Evolutionary conservation across 2,888 invertebrate species (phyloP).

Genomic region (Rhingia campestris): DNA sequence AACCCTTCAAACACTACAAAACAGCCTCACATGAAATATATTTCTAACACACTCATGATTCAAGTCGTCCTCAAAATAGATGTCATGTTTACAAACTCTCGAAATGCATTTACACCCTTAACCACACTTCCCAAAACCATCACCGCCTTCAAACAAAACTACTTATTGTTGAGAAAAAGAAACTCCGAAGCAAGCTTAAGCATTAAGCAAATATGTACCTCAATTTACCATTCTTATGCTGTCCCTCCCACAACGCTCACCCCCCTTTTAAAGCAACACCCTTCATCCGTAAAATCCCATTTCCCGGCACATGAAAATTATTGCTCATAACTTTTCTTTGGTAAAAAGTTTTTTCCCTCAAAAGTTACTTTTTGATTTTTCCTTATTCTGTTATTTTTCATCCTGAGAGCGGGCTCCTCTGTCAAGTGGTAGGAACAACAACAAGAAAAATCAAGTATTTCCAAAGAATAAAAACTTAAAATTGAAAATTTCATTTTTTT

Average conservation of each 20-base stretch:
- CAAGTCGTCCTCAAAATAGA: no score
- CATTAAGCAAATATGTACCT: slow-evolving; percentile 38
- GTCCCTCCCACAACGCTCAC: no score
- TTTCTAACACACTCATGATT: no score
- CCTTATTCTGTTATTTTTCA: slow-evolving; percentile 47
- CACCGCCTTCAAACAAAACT: no score
- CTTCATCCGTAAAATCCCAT: slow-evolving; percentile 21
- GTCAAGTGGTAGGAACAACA: background rate
- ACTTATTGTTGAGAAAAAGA: background rate
- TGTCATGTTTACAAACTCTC: no score
- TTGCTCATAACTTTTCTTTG: slow-evolving; percentile 61
- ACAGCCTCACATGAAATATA: no score
- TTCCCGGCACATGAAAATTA: slow-evolving; percentile 48
- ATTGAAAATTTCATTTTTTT: slow-evolving; percentile 47
- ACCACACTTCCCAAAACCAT: no score
- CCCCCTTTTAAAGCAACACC: background rate
- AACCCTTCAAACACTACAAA: no score
- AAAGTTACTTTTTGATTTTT: slow-evolving; percentile 63
- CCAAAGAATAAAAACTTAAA: slow-evolving; percentile 59
- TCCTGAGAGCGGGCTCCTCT: slow-evolving; percentile 2
- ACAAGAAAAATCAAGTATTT: slow-evolving; percentile 12
- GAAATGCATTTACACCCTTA: no score
- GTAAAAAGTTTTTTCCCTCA: slow-evolving; percentile 60
- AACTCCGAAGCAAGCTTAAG: slow-evolving; percentile 29
- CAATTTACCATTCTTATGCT: background rate